A percentile compares a stretch with the other conserved stretches of the same genome.
phyloP scores from a whole-genome alignment of 2,113 vertebrate genomes.

The Bothrops jararaca region DNA sequence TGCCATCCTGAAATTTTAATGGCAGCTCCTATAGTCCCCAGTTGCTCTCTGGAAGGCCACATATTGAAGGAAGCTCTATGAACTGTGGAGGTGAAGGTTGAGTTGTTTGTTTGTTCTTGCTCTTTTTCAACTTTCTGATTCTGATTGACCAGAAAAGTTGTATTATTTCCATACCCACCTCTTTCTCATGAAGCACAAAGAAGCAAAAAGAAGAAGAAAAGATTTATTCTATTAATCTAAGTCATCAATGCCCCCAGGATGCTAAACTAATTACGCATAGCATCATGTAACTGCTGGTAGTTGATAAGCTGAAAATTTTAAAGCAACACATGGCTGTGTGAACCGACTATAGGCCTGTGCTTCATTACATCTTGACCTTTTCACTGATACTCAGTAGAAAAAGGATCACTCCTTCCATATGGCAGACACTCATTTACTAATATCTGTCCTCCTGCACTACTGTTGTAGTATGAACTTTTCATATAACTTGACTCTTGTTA shows the following conservation, averaged over 20 bases:
- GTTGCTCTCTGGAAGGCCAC: not conserved
- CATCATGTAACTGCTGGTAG: conserved; percentile 51
- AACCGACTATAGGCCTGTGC: conserved; percentile 50
- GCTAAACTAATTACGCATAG: conserved; percentile 49
- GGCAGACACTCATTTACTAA: conserved; percentile 67
- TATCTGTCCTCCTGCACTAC: conserved; percentile 59
- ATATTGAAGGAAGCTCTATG: not conserved
- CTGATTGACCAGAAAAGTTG: not conserved
- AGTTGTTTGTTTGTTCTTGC: not conserved
- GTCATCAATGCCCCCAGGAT: conserved; percentile 14
- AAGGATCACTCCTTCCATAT: conserved; percentile 68
- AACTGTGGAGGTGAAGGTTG: not conserved
- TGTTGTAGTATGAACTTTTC: conserved; percentile 58
- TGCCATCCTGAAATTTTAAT: not conserved
- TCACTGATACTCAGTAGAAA: conserved; percentile 64
- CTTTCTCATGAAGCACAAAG: conserved; percentile 12
- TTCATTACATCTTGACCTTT: conserved; percentile 69
- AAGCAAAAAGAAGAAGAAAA: not conserved
- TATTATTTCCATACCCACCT: not conserved
- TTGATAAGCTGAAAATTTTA: conserved; percentile 55
- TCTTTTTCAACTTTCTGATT: not conserved
- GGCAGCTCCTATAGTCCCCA: not conserved
- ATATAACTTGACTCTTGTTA: conserved; percentile 53
- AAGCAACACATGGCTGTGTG: conserved; percentile 63
- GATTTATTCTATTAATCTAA: conserved; percentile 17